phyloP scores from a whole-genome alignment of 2,888 invertebrate genomes.

The Cryptocephalus primarius region DNA sequence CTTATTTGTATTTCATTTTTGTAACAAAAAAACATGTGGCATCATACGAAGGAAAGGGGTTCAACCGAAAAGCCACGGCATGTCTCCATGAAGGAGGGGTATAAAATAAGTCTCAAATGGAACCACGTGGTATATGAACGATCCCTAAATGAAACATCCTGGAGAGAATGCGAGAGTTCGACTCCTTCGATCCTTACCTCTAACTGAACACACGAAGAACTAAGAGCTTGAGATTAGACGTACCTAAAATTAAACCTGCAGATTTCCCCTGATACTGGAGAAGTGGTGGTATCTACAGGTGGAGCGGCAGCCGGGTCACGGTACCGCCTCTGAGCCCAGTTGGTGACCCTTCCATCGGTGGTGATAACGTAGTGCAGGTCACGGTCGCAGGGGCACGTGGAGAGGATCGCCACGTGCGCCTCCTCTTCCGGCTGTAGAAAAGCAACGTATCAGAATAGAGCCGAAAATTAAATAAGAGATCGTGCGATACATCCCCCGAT shows the following conservation, averaged over 20 bases:
- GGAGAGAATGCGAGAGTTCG: no score
- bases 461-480: not conserved
- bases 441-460: not conserved
- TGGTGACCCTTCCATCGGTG: conserved; percentile 52
- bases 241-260: conserved; percentile 44
- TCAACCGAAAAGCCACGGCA: no score
- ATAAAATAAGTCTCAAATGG: no score
- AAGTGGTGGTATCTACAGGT: conserved; percentile 25
- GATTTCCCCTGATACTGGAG: conserved; percentile 33
- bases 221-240: no score
- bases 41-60: no score
- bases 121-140: no score
- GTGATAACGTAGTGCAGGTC: conserved; percentile 53
- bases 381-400: conserved; percentile 54
- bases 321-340: conserved; percentile 48
- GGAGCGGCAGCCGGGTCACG: conserved; percentile 29
- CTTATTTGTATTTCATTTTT: no score
- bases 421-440: conserved; percentile 48
- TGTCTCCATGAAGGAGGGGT: no score
- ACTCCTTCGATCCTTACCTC: no score
- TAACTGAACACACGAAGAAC: no score
- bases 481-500: not conserved
- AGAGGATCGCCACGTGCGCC: conserved; percentile 52
- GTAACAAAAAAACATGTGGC: no score
- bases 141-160: no score